phyloP scores from a whole-genome alignment of 2,888 invertebrate genomes.

The Poecilus cupreus region DNA sequence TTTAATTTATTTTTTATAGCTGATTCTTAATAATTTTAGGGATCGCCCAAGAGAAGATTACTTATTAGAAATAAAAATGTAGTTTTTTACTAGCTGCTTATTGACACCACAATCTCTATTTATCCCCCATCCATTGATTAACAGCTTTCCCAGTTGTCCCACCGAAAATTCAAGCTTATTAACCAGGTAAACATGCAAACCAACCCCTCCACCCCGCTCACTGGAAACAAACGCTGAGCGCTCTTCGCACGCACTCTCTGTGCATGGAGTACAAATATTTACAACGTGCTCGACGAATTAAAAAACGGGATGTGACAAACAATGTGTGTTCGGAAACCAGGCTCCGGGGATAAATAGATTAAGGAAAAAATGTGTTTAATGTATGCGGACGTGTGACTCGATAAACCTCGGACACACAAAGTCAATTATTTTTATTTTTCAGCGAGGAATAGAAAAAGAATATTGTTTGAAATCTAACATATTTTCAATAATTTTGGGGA shows the following conservation, averaged over 20 bases:
- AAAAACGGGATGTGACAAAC: slow-evolving; percentile 14
- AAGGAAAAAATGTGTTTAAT: slow-evolving; percentile 16
- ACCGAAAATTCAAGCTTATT: slow-evolving; percentile 7
- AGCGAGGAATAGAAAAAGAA: too few relatives aligned
- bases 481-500: too few relatives aligned
- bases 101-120: too few relatives aligned
- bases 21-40: too few relatives aligned
- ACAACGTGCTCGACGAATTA: slow-evolving; percentile 17
- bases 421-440: too few relatives aligned
- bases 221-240: not conserved
- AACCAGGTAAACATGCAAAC: not conserved
- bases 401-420: too few relatives aligned
- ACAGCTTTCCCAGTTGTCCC: not conserved
- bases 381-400: not conserved
- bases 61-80: too few relatives aligned
- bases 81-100: too few relatives aligned
- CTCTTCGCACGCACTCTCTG: not conserved
- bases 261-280: slow-evolving; percentile 19
- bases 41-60: too few relatives aligned
- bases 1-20: too few relatives aligned
- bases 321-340: not conserved
- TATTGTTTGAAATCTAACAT: too few relatives aligned
- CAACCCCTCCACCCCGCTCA: not conserved
- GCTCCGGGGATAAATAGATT: slow-evolving; percentile 10
- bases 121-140: too few relatives aligned